Percentiles rank a stretch among this genome's conserved stretches.
Conservation (phyloP, 2,888 invertebrate species). For the Pharmacophagus antenor region DNA sequence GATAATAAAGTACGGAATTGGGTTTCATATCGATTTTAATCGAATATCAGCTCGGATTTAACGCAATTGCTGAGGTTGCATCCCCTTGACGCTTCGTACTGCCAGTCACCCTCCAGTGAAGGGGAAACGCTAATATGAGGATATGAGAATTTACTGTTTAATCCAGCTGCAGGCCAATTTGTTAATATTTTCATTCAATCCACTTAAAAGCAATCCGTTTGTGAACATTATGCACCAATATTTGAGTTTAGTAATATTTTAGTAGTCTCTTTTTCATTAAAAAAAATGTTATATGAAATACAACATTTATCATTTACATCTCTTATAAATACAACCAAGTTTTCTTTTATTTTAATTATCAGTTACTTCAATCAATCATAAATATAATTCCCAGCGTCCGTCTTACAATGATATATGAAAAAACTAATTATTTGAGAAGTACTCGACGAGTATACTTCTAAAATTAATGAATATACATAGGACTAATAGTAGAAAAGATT, state of each 20-base stretch:
- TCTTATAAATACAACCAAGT: not conserved
- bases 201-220: constrained; percentile 68
- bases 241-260: constrained; percentile 12
- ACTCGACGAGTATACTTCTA: not conserved
- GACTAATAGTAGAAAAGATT: not conserved
- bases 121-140: constrained; percentile 77
- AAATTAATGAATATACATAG: not conserved
- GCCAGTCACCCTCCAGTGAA: constrained; percentile 67
- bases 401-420: too few species aligned
- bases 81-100: constrained; percentile 61
- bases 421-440: not conserved
- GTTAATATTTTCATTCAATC: constrained; percentile 80
- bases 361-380: too few species aligned
- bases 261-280: not conserved
- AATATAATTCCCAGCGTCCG: too few species aligned
- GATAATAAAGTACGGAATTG: constrained; percentile 39
- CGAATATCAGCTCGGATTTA: constrained; percentile 74
- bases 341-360: too few species aligned
- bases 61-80: constrained; percentile 76
- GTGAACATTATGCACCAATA: constrained; percentile 45
- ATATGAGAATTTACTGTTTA: constrained; percentile 81
- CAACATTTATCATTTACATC: not conserved
- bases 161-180: constrained; percentile 78
- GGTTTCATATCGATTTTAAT: constrained; percentile 63
- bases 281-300: too few species aligned